Percentiles rank a stretch among this genome's conserved stretches.
Conservation (phyloP, 2,888 invertebrate species). For the Catotricha subobsoleta region DNA sequence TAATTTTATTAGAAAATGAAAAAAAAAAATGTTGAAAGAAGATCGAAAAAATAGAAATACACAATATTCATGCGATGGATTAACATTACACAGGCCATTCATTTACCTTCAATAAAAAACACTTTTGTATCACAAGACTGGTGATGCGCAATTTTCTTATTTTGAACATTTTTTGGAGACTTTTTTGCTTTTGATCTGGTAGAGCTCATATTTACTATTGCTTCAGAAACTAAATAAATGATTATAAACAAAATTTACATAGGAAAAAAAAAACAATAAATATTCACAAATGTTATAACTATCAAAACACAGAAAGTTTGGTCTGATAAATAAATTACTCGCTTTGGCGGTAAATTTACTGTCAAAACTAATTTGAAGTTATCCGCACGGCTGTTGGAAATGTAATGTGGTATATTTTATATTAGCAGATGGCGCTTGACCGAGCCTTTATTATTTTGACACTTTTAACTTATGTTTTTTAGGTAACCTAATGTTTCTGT, state of each 20-base stretch:
- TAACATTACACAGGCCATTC: no score
- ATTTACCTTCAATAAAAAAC: conserved; percentile 1
- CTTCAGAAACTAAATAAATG: background rate
- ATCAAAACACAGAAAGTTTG: background rate
- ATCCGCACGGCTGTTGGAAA: no score
- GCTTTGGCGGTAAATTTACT: background rate
- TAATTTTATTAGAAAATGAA: no score
- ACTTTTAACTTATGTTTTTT: background rate
- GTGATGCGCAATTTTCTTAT: background rate
- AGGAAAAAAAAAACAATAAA: no score
- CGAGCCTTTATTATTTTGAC: background rate
- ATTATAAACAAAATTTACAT: background rate
- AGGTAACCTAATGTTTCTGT: no score
- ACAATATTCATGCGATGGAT: no score
- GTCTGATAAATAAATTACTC: background rate
- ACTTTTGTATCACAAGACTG: background rate
- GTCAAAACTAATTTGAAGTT: no score
- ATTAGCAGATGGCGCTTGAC: background rate
- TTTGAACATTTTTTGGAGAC: background rate
- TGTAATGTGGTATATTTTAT: no score
- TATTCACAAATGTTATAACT: no score
- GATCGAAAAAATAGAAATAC: no score
- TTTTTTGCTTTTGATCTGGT: background rate
- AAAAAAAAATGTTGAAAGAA: no score
- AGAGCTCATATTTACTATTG: background rate